A percentile compares a stretch with the other conserved stretches of the same genome.
Conservation (phyloP, 2,113 vertebrate species). For the Cricetomys ansorgei region DNA sequence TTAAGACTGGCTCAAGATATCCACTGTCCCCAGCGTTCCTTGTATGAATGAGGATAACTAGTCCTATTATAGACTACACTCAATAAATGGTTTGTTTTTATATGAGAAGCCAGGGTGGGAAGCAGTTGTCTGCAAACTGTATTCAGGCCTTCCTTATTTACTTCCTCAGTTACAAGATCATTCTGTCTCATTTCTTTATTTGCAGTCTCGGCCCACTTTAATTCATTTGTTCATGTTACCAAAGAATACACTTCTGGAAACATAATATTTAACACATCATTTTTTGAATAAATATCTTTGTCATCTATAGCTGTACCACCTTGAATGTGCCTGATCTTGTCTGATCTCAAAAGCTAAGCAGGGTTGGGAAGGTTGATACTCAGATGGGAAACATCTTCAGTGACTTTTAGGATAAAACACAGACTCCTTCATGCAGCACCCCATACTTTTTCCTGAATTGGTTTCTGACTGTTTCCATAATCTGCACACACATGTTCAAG, state of each 20-base stretch:
- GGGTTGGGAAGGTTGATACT: not conserved
- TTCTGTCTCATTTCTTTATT: not conserved
- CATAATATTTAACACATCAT: not conserved
- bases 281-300: constrained; percentile 12
- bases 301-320: not conserved
- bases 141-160: not conserved
- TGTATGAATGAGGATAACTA: not conserved
- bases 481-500: not conserved
- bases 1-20: not conserved
- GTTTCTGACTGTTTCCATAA: not conserved
- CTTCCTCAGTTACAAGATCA: not conserved
- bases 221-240: not conserved
- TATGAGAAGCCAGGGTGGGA: not conserved
- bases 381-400: not conserved
- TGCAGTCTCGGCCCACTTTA: not conserved
- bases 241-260: not conserved
- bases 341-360: not conserved
- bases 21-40: not conserved
- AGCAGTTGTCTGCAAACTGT: not conserved
- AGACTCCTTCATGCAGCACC: not conserved
- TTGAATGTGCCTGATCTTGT: not conserved
- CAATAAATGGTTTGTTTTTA: not conserved
- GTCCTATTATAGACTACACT: not conserved
- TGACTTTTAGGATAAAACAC: not conserved
- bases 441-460: not conserved